phyloP scores from a whole-genome alignment of 2,888 invertebrate species.

The Sclerodermus sp. region DNA sequence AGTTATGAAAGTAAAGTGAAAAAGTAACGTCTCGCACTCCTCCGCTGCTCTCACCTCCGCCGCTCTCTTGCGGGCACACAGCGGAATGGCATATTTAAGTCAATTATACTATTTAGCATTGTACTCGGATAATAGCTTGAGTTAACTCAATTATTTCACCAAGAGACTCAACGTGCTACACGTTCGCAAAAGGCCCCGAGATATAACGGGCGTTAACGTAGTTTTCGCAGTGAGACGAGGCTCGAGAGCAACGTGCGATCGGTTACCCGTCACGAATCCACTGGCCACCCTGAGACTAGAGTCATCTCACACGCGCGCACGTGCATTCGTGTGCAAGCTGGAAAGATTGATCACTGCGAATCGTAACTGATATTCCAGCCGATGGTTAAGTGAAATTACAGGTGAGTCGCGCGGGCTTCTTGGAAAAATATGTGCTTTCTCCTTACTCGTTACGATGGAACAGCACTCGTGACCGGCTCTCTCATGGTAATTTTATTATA shows the following conservation, averaged over 20 bases:
- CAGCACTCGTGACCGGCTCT: background rate
- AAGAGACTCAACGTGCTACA: conserved; percentile 18
- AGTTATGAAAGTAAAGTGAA: conserved; percentile 57
- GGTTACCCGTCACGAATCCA: too few species aligned
- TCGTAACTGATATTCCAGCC: background rate
- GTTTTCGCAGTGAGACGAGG: background rate
- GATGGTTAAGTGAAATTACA: conserved; percentile 5
- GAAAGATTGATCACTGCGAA: too few species aligned
- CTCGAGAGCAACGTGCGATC: background rate
- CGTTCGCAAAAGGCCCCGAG: background rate
- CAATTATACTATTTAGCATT: conserved; percentile 52
- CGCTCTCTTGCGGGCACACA: conserved; percentile 11
- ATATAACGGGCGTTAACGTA: background rate
- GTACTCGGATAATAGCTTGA: conserved; percentile 43
- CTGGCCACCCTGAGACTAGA: too few species aligned
- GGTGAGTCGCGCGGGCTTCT: background rate
- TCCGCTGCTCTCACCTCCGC: conserved; percentile 6
- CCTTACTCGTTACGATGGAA: background rate
- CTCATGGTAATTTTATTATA: conserved; percentile 17
- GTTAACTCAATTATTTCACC: conserved; percentile 42
- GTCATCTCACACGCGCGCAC: too few species aligned
- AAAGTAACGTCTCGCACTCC: conserved; percentile 45
- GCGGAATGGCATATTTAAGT: conserved; percentile 44
- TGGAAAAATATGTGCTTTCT: background rate
- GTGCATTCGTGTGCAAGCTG: too few species aligned